A percentile compares a stretch with the other conserved stretches of the same genome.
Conservation (phyloP, 2,888 invertebrate genomes). For the Aricia artaxerxes region DNA sequence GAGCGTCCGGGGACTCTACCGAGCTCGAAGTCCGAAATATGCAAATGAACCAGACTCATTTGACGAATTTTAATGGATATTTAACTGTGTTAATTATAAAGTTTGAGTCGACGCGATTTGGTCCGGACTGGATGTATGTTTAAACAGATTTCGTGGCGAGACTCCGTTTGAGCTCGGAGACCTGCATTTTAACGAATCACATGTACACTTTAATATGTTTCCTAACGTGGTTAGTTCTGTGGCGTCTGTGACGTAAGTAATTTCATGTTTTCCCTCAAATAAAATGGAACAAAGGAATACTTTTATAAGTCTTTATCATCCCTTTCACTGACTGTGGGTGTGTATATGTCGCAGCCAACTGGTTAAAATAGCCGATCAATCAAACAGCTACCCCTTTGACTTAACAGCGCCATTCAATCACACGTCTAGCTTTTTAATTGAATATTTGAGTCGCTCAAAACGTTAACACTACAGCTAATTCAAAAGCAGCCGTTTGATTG, state of each 20-base stretch:
- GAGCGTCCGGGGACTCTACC: slow-evolving; percentile 63
- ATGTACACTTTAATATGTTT: not conserved
- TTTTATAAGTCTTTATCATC: not conserved
- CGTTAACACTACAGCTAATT: no score
- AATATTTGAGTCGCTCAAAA: no score
- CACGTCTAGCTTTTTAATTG: no score
- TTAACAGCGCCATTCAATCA: no score
- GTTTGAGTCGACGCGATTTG: slow-evolving; percentile 56
- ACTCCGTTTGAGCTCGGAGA: slow-evolving; percentile 37
- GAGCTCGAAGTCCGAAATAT: slow-evolving; percentile 63
- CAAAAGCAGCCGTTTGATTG: no score
- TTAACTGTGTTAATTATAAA: slow-evolving; percentile 74
- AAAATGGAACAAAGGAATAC: not conserved
- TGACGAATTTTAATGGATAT: slow-evolving; percentile 75
- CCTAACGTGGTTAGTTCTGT: not conserved
- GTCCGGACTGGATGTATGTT: slow-evolving; percentile 54
- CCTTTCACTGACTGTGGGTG: not conserved
- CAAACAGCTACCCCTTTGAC: no score
- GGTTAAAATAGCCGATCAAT: no score
- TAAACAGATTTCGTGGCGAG: slow-evolving; percentile 49
- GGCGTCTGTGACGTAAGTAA: not conserved
- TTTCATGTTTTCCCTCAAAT: not conserved
- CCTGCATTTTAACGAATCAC: slow-evolving; percentile 13
- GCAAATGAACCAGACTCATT: slow-evolving; percentile 74
- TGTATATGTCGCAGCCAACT: no score